A percentile compares a stretch with the other conserved stretches of the same genome.
phyloP scores from a whole-genome alignment of 1,140 invertebrate species.

The Drosophila quadrilineata region DNA sequence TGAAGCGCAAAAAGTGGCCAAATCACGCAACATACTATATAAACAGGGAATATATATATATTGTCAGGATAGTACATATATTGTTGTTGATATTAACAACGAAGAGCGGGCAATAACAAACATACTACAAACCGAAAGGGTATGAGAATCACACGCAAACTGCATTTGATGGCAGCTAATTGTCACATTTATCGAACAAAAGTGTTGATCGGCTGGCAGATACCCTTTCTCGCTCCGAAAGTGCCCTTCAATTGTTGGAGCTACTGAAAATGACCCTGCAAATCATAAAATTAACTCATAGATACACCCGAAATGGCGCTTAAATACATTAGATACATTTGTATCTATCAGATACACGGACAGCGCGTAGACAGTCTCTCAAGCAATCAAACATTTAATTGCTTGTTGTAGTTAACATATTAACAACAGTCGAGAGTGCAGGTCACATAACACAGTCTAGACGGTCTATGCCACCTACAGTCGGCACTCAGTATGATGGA shows the following conservation, averaged over 20 bases:
- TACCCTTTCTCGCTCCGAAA: background rate
- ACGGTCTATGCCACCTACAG: constrained; percentile 14
- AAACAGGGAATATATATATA: constrained; percentile 13
- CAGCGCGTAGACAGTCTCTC: background rate
- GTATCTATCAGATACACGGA: constrained; percentile 7
- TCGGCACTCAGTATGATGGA: background rate
- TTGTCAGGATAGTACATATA: constrained; percentile 18
- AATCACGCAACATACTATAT: constrained; percentile 37
- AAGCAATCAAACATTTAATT: constrained; percentile 62
- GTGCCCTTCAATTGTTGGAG: background rate
- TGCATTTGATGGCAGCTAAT: constrained; percentile 36
- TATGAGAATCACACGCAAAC: constrained; percentile 16
- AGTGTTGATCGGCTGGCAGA: background rate
- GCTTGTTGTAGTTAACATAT: constrained; percentile 77
- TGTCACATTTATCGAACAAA: constrained; percentile 33
- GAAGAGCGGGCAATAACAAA: background rate
- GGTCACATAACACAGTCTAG: constrained; percentile 59
- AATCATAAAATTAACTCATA: constrained; percentile 17
- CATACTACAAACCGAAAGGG: background rate
- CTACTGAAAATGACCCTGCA: constrained; percentile 8
- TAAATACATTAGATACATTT: constrained; percentile 13
- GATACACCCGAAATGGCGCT: constrained; percentile 5
- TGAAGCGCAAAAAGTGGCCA: constrained; percentile 26
- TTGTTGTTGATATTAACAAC: constrained; percentile 39
- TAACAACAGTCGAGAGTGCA: constrained; percentile 50